Evolutionary conservation across 2,888 invertebrate genomes (phyloP).

Genomic region (Pristionchus maxplancki): DNA sequence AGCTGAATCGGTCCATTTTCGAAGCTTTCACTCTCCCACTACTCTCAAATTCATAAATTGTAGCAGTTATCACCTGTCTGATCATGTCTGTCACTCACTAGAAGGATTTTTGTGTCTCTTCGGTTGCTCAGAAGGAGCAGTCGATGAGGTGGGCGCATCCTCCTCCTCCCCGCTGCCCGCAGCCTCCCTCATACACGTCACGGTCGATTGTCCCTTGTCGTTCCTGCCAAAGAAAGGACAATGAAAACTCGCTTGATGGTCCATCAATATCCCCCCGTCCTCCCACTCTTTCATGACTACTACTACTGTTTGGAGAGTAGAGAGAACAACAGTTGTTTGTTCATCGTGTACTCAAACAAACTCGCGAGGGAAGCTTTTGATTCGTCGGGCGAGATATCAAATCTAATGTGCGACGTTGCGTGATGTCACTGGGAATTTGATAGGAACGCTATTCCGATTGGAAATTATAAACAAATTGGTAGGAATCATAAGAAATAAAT

Average conservation of each 20-base stretch:
- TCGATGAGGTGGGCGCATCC: not conserved
- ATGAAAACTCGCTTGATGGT: not conserved
- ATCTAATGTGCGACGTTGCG: not conserved
- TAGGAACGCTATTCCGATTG: not conserved
- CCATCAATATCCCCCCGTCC: not conserved
- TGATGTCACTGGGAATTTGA: not conserved
- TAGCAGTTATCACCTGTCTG: too few species aligned
- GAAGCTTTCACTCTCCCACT: too few species aligned
- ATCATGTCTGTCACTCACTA: too few species aligned
- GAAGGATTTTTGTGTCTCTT: not conserved
- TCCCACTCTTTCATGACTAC: constrained; percentile 36
- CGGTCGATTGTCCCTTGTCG: not conserved
- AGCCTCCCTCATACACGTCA: not conserved
- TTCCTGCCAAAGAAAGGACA: not conserved
- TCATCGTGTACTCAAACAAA: constrained; percentile 41
- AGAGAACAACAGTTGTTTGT: constrained; percentile 37
- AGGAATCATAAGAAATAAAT: too few species aligned
- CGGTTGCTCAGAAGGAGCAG: not conserved
- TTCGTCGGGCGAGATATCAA: constrained; percentile 9
- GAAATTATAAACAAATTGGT: too few species aligned
- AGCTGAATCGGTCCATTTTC: too few species aligned
- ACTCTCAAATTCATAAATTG: too few species aligned
- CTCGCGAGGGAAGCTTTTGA: not conserved
- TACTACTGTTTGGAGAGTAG: constrained; percentile 15
- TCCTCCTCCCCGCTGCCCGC: not conserved